These are phyloP conservation scores for Zaprionus camerounensis DNA, from an alignment of 1,140 invertebrate genomes.

Conservation along the genomic window DNA sequence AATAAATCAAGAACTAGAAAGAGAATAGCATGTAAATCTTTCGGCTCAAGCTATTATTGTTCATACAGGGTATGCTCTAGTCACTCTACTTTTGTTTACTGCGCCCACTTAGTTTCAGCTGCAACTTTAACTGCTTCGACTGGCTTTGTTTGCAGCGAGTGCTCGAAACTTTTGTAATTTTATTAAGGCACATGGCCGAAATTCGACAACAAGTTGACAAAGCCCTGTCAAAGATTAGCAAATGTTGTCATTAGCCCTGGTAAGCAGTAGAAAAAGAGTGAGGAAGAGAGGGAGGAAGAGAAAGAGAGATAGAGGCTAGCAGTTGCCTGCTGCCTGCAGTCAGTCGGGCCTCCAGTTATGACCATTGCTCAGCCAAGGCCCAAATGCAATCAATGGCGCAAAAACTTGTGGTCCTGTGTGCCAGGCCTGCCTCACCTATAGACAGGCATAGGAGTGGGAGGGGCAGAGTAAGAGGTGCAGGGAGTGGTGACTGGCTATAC, in stretches of 20 bases:
- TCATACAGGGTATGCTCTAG: background rate
- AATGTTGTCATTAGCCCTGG: constrained; percentile 43
- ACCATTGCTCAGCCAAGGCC: constrained; percentile 45
- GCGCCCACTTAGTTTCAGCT: constrained; percentile 11
- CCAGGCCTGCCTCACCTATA: constrained; percentile 2
- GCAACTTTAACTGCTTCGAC: constrained; percentile 37
- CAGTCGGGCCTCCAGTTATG: constrained; percentile 31
- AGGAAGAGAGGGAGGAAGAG: background rate
- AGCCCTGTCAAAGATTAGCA: constrained; percentile 63
- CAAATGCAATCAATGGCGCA: constrained; percentile 49
- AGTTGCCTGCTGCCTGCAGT: constrained; percentile 14
- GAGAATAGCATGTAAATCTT: too few relatives aligned
- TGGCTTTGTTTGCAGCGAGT: constrained; percentile 33
- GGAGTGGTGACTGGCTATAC: constrained; percentile 3
- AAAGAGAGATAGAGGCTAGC: background rate
- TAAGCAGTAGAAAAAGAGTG: background rate
- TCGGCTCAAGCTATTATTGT: too few relatives aligned
- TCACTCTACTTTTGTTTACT: background rate
- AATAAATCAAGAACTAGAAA: background rate
- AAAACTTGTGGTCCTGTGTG: constrained; percentile 14
- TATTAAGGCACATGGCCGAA: constrained; percentile 60
- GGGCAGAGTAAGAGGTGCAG: too few relatives aligned
- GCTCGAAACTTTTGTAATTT: constrained; percentile 68
- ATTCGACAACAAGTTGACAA: constrained; percentile 54
- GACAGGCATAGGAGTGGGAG: background rate